Percentiles rank a stretch among this genome's conserved stretches.
phyloP scores from a whole-genome alignment of 2,888 invertebrate genomes.

The Ichneumoninae sp. region DNA sequence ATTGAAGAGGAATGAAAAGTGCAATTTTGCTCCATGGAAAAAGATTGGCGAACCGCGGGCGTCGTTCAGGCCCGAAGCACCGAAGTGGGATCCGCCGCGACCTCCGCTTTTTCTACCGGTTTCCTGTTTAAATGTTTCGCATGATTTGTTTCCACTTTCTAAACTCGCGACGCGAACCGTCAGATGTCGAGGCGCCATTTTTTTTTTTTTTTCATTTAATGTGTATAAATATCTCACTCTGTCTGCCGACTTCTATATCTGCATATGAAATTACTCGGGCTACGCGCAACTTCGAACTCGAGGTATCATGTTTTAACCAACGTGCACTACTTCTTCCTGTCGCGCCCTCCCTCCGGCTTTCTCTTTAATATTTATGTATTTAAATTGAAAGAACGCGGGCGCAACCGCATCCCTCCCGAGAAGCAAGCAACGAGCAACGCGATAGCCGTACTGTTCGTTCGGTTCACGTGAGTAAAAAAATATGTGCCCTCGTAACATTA shows the following conservation, averaged over 20 bases:
- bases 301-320: slow-evolving; percentile 67
- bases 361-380: slow-evolving; percentile 71
- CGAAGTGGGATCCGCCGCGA: background rate
- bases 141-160: slow-evolving; percentile 29
- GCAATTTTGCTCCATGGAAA: slow-evolving; percentile 61
- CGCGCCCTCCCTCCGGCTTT: slow-evolving; percentile 63
- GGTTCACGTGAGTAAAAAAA: slow-evolving; percentile 39
- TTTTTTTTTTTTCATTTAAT: slow-evolving; percentile 2
- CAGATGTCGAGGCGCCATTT: background rate
- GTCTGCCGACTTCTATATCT: slow-evolving; percentile 39
- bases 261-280: slow-evolving; percentile 55
- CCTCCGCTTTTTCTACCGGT: slow-evolving; percentile 51
- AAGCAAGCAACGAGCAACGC: slow-evolving; percentile 46
- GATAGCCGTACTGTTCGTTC: slow-evolving; percentile 41
- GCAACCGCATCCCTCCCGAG: slow-evolving; percentile 36
- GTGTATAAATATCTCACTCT: slow-evolving; percentile 18
- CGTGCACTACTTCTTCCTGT: slow-evolving; percentile 36
- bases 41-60: slow-evolving; percentile 53
- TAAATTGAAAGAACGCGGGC: slow-evolving; percentile 68
- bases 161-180: slow-evolving; percentile 8
- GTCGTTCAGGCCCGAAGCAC: background rate
- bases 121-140: slow-evolving; percentile 44
- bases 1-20: slow-evolving; percentile 66
- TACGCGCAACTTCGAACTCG: slow-evolving; percentile 45
- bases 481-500: background rate